Evolutionary conservation across 2,888 invertebrate species (phyloP).

Genomic region (Ectemnius cavifrons): DNA sequence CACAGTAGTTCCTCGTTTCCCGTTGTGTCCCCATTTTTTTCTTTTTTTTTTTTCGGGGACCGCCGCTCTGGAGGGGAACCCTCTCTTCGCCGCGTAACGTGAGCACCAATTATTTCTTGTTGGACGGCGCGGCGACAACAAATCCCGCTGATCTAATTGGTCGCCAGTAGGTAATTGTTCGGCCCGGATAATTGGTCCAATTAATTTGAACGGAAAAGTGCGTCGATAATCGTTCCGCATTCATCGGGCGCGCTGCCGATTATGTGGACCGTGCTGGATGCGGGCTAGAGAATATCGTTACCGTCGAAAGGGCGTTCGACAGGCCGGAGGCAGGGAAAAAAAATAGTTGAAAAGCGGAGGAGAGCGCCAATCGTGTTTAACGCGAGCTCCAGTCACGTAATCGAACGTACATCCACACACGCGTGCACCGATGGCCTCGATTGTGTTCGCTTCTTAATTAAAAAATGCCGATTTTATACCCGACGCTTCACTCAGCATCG

Average conservation of each 20-base stretch:
- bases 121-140: conserved; percentile 58
- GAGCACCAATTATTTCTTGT: conserved; percentile 64
- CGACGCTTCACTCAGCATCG: conserved; percentile 39
- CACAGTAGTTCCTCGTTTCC: background rate
- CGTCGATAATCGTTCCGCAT: conserved; percentile 70
- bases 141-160: conserved; percentile 75
- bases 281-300: conserved; percentile 68
- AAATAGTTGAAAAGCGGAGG: conserved; percentile 33
- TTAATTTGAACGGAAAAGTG: conserved; percentile 75
- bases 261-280: conserved; percentile 65
- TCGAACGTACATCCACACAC: conserved; percentile 38
- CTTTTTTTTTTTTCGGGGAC: conserved; percentile 16
- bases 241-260: conserved; percentile 62
- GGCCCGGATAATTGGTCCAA: conserved; percentile 75
- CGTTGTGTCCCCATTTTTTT: conserved; percentile 9
- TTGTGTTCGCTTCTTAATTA: conserved; percentile 45
- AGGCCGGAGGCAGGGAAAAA: conserved; percentile 39
- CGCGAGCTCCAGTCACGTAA: conserved; percentile 36
- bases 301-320: conserved; percentile 60
- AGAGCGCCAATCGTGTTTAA: conserved; percentile 44
- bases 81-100: conserved; percentile 18
- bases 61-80: background rate
- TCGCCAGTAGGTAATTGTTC: conserved; percentile 74
- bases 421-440: background rate
- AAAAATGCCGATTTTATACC: conserved; percentile 38